These are phyloP conservation scores for Pristionchus arcanus DNA, from an alignment of 2,888 invertebrate species.

Conservation along the genomic window DNA sequence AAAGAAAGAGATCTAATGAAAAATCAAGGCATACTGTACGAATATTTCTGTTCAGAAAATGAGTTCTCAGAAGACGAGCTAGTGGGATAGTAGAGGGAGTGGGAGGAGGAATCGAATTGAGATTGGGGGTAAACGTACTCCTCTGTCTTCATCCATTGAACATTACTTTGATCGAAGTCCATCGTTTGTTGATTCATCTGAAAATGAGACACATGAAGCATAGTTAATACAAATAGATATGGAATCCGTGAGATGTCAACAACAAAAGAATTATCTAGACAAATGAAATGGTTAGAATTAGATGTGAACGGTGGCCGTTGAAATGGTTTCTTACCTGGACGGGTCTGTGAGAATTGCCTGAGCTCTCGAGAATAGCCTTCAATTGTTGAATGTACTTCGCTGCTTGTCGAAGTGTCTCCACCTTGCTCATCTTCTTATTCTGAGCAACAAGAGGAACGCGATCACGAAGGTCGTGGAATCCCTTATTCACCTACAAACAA, in stretches of 20 bases:
- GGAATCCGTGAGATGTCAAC: neutral
- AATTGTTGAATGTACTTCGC: slow-evolving; percentile 65
- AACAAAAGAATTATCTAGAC: neutral
- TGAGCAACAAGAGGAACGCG: slow-evolving; percentile 59
- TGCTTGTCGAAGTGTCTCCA: slow-evolving; percentile 67
- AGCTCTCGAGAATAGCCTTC: slow-evolving; percentile 56
- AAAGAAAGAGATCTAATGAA: neutral
- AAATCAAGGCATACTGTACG: slow-evolving; percentile 23
- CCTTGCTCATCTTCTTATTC: slow-evolving; percentile 68
- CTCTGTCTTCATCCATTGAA: slow-evolving; percentile 40
- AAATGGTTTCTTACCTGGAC: neutral
- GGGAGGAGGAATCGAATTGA: slow-evolving; percentile 27
- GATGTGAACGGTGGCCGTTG: too few species aligned
- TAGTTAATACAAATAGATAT: neutral
- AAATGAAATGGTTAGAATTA: too few species aligned
- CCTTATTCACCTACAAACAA: slow-evolving; percentile 64
- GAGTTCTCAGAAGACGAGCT: slow-evolving; percentile 49
- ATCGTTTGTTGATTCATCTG: slow-evolving; percentile 1
- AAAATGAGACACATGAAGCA: neutral
- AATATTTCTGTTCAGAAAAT: slow-evolving; percentile 13
- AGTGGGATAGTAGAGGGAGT: slow-evolving; percentile 9
- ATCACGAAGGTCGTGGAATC: slow-evolving; percentile 64
- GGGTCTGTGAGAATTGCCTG: neutral
- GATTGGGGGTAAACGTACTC: slow-evolving; percentile 29
- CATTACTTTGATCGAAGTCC: neutral